These are phyloP conservation scores for Drosophila bunnanda DNA, from an alignment of 2,888 invertebrate genomes.

Conservation along the genomic window DNA sequence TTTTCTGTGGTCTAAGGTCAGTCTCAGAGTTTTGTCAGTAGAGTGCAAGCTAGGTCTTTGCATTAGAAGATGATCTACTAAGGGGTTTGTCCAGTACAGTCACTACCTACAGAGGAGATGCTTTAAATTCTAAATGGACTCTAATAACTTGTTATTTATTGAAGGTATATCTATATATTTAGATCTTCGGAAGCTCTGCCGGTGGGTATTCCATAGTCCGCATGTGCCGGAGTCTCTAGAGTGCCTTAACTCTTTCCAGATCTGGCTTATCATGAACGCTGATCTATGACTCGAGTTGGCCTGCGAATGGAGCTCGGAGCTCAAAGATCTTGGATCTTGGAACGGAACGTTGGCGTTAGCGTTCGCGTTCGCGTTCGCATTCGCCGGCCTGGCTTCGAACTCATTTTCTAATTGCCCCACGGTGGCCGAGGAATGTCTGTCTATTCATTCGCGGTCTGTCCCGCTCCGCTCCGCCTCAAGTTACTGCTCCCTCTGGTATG, in stretches of 20 bases:
- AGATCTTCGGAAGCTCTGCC: neutral
- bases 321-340: constrained; percentile 44
- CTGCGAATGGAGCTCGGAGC: constrained; percentile 33
- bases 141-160: neutral
- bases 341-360: constrained; percentile 41
- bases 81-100: no score
- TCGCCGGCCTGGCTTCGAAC: constrained; percentile 59
- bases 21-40: neutral
- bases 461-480: constrained; percentile 17
- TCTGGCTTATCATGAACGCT: constrained; percentile 74
- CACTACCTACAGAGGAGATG: no score
- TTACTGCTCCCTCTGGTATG: constrained; percentile 55
- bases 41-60: neutral
- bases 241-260: constrained; percentile 24
- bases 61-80: neutral
- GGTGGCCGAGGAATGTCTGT: constrained; percentile 71
- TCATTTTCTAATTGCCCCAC: constrained; percentile 79
- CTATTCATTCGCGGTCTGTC: constrained; percentile 57
- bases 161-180: neutral
- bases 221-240: constrained; percentile 1
- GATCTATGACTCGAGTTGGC: constrained; percentile 73
- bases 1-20: neutral
- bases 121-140: neutral
- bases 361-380: constrained; percentile 31
- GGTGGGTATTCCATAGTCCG: constrained; percentile 21